Base-by-base conservation (phyloP, 2,113 vertebrate genomes). In the Phylloscopus trochiloides region DNA sequence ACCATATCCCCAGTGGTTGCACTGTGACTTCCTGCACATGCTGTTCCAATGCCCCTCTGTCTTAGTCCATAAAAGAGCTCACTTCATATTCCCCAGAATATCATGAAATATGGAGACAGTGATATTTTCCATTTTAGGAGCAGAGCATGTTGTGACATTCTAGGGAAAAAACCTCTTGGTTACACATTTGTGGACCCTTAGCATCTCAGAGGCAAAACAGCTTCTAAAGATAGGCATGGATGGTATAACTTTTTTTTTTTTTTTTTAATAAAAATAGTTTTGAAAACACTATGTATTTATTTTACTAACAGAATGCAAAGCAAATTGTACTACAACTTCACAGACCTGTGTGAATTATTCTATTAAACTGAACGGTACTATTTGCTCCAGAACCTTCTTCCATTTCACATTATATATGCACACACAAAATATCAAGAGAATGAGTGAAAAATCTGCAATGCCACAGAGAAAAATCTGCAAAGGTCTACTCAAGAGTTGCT, bases 11-110 rank as follows among this genome's bases (percentile, higher is more conserved):
- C 79, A 72, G 50, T 48, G 78, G 34, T 54, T 21, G 7, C 32
- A 32, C 71, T 96, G 90, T 84, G 92, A 93, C 94, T 97, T 96
- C 86, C 84, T 91, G 76, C 84, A 70, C 58, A 63, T 83, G 34
- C 47, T 96, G 74, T 90, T 96, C 71, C 67, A 96, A 82, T 77
- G 84, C 15, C 55, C 19, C 28, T 81, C 55, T 92, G 43, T 94
- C 86, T 87, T 88, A 79, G 14, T 54, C 45, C 86, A 32, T 86
- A 91, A 95, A 86, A 58, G 20, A 50, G 1, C 42, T 96, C 28
- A 58, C 17, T 92, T 84, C n/a, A 4, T 94, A 83, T 88, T 89
- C 87, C 73, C 67, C 54, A 79, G 77, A 77, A 94, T 71, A 76
- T 57, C 1, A n/a, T 90, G 87, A 94, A 90, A 92, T 75, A 79